Conservation (phyloP, 2,113 vertebrate species). For the Australoheros scitulus region DNA sequence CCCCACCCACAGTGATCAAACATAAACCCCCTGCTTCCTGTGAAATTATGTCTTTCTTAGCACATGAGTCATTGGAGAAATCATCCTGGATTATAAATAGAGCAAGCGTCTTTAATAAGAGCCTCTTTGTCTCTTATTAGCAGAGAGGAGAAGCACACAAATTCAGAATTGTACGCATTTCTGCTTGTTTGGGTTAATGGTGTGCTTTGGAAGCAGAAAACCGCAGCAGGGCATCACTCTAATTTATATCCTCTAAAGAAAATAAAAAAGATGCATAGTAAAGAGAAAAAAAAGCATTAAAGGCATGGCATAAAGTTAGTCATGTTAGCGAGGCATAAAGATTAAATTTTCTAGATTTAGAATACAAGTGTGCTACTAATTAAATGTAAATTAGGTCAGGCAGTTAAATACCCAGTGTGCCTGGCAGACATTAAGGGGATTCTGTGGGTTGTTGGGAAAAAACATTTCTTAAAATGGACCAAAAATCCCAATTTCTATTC, state of each 20-base stretch:
- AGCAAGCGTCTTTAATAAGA: constrained; percentile 40
- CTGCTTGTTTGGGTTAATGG: constrained; percentile 79
- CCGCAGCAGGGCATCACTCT: constrained; percentile 75
- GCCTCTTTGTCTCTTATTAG: constrained; percentile 73
- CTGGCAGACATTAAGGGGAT: constrained; percentile 14
- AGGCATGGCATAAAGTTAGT: constrained; percentile 58
- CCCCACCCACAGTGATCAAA: constrained; percentile 60
- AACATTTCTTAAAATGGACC: constrained; percentile 16
- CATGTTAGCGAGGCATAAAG: constrained; percentile 47
- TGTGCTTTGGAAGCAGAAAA: constrained; percentile 70
- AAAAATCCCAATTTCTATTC: not conserved
- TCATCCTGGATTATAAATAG: constrained; percentile 75
- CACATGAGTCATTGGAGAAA: constrained; percentile 69
- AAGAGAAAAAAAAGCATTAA: constrained; percentile 36
- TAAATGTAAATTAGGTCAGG: constrained; percentile 61
- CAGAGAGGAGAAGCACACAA: constrained; percentile 53
- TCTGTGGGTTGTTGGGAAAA: constrained; percentile 28
- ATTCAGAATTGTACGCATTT: constrained; percentile 71
- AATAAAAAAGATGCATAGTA: not conserved
- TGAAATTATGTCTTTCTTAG: constrained; percentile 67
- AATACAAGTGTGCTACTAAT: constrained; percentile 58
- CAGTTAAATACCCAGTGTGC: constrained; percentile 40
- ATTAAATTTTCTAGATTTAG: constrained; percentile 25
- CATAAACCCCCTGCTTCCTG: constrained; percentile 50
- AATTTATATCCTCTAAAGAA: constrained; percentile 69